These are phyloP conservation scores for Ctenomys sociabilis DNA, from an alignment of 2,113 vertebrate species.

Conservation along the genomic window DNA sequence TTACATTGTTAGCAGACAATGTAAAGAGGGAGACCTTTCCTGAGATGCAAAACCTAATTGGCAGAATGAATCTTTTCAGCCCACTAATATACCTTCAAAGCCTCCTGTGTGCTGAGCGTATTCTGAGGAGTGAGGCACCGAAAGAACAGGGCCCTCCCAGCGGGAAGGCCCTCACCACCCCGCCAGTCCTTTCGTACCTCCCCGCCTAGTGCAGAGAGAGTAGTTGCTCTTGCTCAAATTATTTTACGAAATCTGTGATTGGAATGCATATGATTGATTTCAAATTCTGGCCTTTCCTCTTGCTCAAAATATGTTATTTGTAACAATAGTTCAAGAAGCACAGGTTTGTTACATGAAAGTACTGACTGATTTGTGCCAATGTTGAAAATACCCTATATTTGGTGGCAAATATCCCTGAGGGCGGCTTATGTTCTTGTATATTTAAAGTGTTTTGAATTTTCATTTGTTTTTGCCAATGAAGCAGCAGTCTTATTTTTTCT, in stretches of 20 bases:
- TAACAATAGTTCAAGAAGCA: not conserved
- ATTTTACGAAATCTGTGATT: not conserved
- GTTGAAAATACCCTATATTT: not conserved
- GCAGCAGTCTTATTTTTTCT: conserved; percentile 8
- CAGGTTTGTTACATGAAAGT: not conserved
- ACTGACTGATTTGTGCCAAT: not conserved
- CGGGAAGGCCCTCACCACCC: not conserved
- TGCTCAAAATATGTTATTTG: conserved; percentile 5
- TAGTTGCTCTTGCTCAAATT: not conserved
- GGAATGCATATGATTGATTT: not conserved
- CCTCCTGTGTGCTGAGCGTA: not conserved
- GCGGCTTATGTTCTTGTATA: not conserved
- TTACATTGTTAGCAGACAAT: conserved; percentile 54
- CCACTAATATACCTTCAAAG: conserved; percentile 23
- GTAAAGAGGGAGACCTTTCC: conserved; percentile 57
- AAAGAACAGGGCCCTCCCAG: not conserved
- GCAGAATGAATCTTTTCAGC: conserved; percentile 10
- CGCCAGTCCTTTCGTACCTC: not conserved
- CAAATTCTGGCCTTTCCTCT: not conserved
- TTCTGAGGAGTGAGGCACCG: not conserved
- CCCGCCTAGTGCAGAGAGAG: not conserved
- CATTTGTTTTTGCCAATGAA: not conserved
- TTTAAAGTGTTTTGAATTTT: not conserved
- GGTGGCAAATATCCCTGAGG: not conserved
- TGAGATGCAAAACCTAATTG: conserved; percentile 3